Conservation (phyloP, 2,888 invertebrate species). For the Tipula confusa region DNA sequence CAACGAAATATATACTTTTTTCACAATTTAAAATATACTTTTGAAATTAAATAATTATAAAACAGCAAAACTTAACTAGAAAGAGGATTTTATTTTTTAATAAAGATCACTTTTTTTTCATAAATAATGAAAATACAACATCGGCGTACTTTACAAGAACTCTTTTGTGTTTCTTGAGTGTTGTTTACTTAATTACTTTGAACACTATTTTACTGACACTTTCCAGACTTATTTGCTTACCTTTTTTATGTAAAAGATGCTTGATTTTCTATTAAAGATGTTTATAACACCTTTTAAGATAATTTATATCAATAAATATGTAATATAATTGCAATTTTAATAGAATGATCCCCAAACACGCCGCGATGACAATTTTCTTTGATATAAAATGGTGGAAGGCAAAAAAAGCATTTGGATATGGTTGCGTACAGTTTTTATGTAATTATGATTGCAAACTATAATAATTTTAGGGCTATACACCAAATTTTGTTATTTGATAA, state of each 20-base stretch:
- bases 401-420: background rate
- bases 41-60: slow-evolving; percentile 12
- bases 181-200: slow-evolving; percentile 30
- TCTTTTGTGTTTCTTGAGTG: slow-evolving; percentile 5
- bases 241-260: slow-evolving; percentile 28
- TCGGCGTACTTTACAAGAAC: slow-evolving; percentile 25
- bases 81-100: background rate
- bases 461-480: too few species aligned
- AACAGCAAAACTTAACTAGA: slow-evolving; percentile 8
- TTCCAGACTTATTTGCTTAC: slow-evolving; percentile 31
- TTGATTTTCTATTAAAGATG: slow-evolving; percentile 12
- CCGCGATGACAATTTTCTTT: slow-evolving; percentile 25
- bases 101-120: background rate
- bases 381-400: background rate
- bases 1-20: slow-evolving; percentile 26
- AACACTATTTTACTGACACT: slow-evolving; percentile 31
- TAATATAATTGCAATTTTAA: slow-evolving; percentile 3
- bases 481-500: too few species aligned
- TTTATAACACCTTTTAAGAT: slow-evolving; percentile 15
- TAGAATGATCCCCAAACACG: background rate
- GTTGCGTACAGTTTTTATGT: background rate
- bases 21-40: slow-evolving; percentile 20
- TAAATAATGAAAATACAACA: slow-evolving; percentile 21
- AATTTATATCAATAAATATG: background rate
- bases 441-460: too few species aligned